A percentile compares a stretch with the other conserved stretches of the same genome.
Conservation (phyloP, 2,797 vertebrate species). For the Delichon dasypus region DNA sequence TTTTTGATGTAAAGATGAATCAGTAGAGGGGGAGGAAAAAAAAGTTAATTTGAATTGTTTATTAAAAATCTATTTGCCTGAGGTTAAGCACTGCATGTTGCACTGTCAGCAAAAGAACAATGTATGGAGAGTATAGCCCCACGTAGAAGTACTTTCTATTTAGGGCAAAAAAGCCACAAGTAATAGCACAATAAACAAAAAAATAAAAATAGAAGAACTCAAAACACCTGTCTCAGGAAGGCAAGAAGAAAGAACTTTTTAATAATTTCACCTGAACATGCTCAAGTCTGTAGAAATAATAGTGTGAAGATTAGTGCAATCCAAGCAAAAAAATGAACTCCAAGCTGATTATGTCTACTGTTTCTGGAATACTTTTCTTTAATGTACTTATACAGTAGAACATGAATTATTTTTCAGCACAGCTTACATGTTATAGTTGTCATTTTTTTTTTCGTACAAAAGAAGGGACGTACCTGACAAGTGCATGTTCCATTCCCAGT, state of each 20-base stretch:
- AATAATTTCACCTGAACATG: not conserved
- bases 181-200: not conserved
- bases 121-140: not conserved
- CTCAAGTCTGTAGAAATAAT: not conserved
- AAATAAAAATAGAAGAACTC: not conserved
- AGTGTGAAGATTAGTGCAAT: not conserved
- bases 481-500: constrained; percentile 85
- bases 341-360: not conserved
- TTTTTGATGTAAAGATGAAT: not conserved
- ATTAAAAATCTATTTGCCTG: not conserved
- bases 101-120: not conserved
- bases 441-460: not conserved
- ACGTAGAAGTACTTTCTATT: not conserved
- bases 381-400: no score
- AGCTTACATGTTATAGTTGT: rapidly evolving
- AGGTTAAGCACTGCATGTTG: not conserved
- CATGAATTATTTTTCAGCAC: not conserved
- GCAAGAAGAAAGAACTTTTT: not conserved
- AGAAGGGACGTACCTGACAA: constrained; percentile 79
- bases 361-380: not conserved
- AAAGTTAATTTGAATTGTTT: not conserved
- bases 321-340: not conserved
- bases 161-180: not conserved
- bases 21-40: not conserved
- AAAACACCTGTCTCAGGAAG: not conserved